phyloP scores from a whole-genome alignment of 2,113 vertebrate genomes.

The Camelus bactrianus region DNA sequence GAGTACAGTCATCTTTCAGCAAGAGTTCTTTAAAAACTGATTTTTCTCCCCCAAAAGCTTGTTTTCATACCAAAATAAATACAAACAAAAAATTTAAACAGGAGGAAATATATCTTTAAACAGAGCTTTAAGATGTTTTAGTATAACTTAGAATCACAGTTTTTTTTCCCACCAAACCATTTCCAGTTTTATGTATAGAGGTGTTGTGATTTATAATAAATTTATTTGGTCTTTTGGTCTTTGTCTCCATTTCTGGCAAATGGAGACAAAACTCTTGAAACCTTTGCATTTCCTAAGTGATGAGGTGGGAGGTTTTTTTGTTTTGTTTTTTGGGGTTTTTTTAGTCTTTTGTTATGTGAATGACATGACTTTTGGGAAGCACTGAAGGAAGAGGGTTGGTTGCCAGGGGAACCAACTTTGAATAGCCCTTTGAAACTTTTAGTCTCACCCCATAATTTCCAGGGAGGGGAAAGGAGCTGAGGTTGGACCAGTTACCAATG shows the following conservation, averaged over 20 bases:
- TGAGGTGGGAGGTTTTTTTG: background rate
- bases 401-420: background rate
- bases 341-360: background rate
- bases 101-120: background rate
- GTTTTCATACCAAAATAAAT: background rate
- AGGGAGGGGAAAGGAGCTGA: background rate
- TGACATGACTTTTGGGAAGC: background rate
- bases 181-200: background rate
- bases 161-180: background rate
- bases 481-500: background rate
- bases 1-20: background rate
- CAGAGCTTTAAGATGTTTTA: background rate
- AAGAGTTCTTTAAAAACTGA: background rate
- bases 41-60: background rate
- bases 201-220: background rate
- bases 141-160: background rate
- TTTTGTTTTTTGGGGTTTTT: too few species aligned
- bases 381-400: background rate
- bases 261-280: background rate
- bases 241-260: background rate
- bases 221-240: background rate
- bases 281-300: background rate
- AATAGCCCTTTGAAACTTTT: background rate
- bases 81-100: background rate
- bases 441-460: background rate